These are phyloP conservation scores for Mesorhabditis sp. DNA, from an alignment of 2,888 invertebrate genomes.

Conservation along the genomic window DNA sequence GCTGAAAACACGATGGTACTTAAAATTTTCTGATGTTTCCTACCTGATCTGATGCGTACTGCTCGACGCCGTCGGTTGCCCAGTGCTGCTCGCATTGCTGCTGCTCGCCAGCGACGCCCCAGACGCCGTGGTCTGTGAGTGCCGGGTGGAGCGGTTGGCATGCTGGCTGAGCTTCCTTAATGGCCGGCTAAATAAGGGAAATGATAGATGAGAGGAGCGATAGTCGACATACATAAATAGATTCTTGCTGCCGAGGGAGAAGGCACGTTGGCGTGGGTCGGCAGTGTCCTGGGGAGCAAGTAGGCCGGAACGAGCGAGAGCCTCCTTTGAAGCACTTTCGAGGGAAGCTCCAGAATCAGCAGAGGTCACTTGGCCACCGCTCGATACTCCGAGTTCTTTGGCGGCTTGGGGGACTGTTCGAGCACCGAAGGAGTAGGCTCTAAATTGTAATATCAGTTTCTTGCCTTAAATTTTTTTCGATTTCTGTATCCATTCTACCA, in stretches of 20 bases:
- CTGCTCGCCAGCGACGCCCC: slow-evolving; percentile 10
- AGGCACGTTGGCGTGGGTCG: slow-evolving; percentile 41
- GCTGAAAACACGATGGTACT: background rate
- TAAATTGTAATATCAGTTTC: background rate
- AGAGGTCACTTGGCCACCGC: slow-evolving; percentile 12
- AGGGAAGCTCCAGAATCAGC: background rate
- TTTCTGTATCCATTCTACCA: too few species aligned
- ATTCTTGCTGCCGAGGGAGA: slow-evolving; percentile 42
- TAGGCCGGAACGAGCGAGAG: slow-evolving; percentile 6
- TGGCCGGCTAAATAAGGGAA: slow-evolving; percentile 22
- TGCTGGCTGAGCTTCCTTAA: slow-evolving; percentile 27
- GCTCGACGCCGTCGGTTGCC: slow-evolving; percentile 11
- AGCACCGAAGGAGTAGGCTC: slow-evolving; percentile 33
- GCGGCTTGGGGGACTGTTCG: slow-evolving; percentile 8
- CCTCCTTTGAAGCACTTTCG: slow-evolving; percentile 2
- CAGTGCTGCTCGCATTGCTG: slow-evolving; percentile 13
- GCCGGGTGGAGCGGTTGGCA: slow-evolving; percentile 11
- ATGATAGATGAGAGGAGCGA: slow-evolving; percentile 1
- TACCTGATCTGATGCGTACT: slow-evolving; percentile 10
- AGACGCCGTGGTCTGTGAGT: slow-evolving; percentile 15
- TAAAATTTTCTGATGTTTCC: background rate
- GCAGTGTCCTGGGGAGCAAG: slow-evolving; percentile 14
- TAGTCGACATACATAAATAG: background rate
- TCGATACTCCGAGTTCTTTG: background rate
- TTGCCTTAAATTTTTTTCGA: too few species aligned